Evolutionary conservation across 2,888 invertebrate species (phyloP).

Genomic region (Hipparchia semele): DNA sequence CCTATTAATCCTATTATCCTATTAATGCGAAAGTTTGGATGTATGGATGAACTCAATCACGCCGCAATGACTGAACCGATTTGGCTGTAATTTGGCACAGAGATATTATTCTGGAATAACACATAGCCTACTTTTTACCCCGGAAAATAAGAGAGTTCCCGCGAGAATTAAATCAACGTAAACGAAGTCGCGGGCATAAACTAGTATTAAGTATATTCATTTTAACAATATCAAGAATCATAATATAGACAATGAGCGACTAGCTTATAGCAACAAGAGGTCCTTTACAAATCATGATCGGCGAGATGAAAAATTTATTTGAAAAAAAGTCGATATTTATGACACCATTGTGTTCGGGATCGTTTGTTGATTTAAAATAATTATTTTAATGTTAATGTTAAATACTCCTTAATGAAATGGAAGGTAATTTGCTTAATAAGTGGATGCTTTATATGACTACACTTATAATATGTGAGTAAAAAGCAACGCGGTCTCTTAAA

Average conservation of each 20-base stretch:
- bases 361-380: slow-evolving; percentile 21
- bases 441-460: slow-evolving; percentile 11
- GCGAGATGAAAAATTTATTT: slow-evolving; percentile 26
- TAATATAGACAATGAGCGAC: background rate
- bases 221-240: too few species aligned
- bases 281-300: slow-evolving; percentile 20
- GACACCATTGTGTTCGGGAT: slow-evolving; percentile 23
- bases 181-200: too few species aligned
- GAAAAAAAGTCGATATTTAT: slow-evolving; percentile 23
- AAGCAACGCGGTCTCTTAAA: background rate
- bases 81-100: too few species aligned
- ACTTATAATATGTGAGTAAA: background rate
- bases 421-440: slow-evolving; percentile 21
- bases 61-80: too few species aligned
- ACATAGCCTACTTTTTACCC: too few species aligned
- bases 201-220: too few species aligned
- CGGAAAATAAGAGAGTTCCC: too few species aligned
- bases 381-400: slow-evolving; percentile 18
- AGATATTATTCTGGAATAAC: too few species aligned
- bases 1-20: too few species aligned
- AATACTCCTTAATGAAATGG: slow-evolving; percentile 19
- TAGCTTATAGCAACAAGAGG: background rate
- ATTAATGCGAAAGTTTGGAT: too few species aligned
- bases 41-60: too few species aligned
- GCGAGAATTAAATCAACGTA: too few species aligned